Conservation (phyloP, 2,888 invertebrate species). For the Hipparchia semele region DNA sequence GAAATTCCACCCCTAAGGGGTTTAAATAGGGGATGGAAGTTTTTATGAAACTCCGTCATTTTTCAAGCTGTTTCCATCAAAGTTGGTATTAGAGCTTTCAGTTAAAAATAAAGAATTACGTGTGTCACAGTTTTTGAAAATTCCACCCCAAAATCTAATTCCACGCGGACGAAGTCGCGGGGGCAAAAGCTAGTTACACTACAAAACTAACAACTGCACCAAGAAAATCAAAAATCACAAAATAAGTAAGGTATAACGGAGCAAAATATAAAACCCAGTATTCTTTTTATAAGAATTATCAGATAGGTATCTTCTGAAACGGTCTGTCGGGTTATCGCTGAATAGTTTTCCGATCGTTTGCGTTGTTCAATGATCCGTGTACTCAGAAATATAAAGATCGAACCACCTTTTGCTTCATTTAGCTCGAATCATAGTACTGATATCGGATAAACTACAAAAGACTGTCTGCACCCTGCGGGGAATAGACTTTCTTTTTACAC, state of each 20-base stretch:
- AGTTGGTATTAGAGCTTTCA: no score
- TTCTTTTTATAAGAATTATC: not conserved
- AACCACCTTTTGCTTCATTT: conserved; percentile 18
- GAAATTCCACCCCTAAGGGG: no score
- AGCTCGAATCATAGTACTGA: not conserved
- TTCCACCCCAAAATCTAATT: no score
- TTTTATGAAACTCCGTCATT: no score
- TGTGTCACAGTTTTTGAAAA: no score
- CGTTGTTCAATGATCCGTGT: conserved; percentile 16
- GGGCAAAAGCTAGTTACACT: no score
- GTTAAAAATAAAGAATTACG: no score
- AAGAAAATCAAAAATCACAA: not conserved
- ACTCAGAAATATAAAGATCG: conserved; percentile 15
- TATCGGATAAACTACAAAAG: not conserved
- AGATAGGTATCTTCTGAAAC: not conserved
- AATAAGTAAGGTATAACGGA: not conserved
- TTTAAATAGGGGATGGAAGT: no score
- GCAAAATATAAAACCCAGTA: not conserved
- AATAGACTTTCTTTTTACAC: not conserved
- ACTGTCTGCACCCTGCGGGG: not conserved
- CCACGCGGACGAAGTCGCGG: no score
- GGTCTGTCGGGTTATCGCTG: conserved; percentile 16
- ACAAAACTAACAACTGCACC: no score
- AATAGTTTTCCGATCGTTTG: conserved; percentile 23
- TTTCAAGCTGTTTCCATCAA: no score